Conservation (phyloP, 2,888 invertebrate species). For the Drosophila rellima region DNA sequence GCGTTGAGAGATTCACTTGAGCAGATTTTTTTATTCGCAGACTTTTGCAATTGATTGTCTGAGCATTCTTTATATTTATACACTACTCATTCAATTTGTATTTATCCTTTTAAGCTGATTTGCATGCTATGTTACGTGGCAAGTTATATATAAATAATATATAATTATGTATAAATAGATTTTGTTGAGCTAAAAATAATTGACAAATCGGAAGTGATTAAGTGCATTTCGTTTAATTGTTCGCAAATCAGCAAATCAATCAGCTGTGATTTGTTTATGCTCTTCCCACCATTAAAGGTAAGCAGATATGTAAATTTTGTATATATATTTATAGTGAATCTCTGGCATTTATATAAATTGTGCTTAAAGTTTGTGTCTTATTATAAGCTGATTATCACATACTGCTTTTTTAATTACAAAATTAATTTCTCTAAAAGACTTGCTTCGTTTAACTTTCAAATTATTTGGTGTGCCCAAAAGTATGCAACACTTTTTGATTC, state of each 20-base stretch:
- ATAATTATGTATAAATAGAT: conserved; percentile 35
- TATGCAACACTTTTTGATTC: conserved; percentile 20
- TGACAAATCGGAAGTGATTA: conserved; percentile 70
- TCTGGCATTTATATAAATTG: not conserved
- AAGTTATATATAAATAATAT: conserved; percentile 35
- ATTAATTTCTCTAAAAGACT: not conserved
- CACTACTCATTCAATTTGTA: conserved; percentile 50
- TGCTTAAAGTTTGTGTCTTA: not conserved
- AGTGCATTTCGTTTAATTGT: conserved; percentile 47
- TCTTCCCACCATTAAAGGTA: conserved; percentile 8
- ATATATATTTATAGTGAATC: not conserved
- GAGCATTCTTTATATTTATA: conserved; percentile 21
- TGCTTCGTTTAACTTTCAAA: not conserved
- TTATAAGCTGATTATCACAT: not conserved
- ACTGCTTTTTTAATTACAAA: not conserved
- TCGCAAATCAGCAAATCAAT: conserved; percentile 7
- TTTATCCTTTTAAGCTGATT: conserved; percentile 74
- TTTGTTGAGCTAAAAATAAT: conserved; percentile 49
- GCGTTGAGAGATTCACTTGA: conserved; percentile 44
- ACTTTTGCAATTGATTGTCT: conserved; percentile 21
- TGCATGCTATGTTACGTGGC: conserved; percentile 29
- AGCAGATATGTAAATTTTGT: not conserved
- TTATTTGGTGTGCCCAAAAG: conserved; percentile 19
- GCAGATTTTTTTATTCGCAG: conserved; percentile 20
- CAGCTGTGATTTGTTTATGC: conserved; percentile 11